These are phyloP conservation scores for Morelia viridis DNA, from an alignment of 2,797 vertebrate genomes.

Conservation along the genomic window DNA sequence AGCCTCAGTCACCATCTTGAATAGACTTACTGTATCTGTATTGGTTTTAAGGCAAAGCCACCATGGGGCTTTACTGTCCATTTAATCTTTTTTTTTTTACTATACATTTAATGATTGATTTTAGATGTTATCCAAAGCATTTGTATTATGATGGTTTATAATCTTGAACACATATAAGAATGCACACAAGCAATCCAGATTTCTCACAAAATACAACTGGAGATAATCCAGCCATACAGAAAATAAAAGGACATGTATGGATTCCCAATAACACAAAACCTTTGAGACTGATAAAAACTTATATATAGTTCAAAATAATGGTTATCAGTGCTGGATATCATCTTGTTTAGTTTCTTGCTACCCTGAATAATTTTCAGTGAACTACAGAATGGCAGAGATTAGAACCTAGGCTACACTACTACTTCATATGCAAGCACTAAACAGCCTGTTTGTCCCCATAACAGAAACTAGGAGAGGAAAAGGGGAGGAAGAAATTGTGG, in stretches of 20 bases:
- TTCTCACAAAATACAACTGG: background rate
- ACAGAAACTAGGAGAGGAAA: background rate
- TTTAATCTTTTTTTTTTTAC: background rate
- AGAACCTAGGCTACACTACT: background rate
- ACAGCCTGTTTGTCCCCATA: too few relatives aligned
- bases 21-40: background rate
- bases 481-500: background rate
- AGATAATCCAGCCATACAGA: background rate
- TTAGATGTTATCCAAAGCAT: background rate
- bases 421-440: background rate
- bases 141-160: background rate
- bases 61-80: background rate
- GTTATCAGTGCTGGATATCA: background rate
- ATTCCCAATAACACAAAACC: background rate
- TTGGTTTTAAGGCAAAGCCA: background rate
- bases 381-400: background rate
- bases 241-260: background rate
- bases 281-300: background rate
- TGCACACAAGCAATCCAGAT: background rate
- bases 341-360: background rate
- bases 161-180: background rate
- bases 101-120: background rate
- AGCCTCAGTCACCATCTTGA: background rate
- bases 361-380: background rate
- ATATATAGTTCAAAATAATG: background rate